These are phyloP conservation scores for Cepaea nemoralis DNA, from an alignment of 1,140 invertebrate genomes.

Conservation along the genomic window DNA sequence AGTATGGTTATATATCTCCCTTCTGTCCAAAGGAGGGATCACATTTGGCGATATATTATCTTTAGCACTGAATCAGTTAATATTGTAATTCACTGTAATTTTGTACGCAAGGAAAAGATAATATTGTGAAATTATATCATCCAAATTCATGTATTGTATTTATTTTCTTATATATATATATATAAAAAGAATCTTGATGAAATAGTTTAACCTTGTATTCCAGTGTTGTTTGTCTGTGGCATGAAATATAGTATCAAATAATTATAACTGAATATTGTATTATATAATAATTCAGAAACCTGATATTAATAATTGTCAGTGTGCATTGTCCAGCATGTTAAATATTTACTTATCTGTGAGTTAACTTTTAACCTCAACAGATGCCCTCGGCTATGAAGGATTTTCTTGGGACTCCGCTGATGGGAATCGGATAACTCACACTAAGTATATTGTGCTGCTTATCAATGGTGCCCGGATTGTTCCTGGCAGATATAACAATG, in stretches of 20 bases:
- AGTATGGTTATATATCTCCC: too few species aligned
- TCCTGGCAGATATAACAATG: constrained; percentile 61
- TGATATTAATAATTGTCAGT: not conserved
- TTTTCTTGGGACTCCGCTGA: constrained; percentile 65
- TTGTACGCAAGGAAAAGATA: too few species aligned
- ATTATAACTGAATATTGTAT: not conserved
- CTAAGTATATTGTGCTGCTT: constrained; percentile 60
- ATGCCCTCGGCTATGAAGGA: constrained; percentile 63
- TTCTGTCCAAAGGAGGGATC: too few species aligned
- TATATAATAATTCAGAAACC: not conserved
- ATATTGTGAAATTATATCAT: too few species aligned
- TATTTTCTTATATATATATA: too few species aligned
- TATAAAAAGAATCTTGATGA: not conserved
- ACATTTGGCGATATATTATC: too few species aligned
- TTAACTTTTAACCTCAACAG: constrained; percentile 50
- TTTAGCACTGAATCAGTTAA: too few species aligned
- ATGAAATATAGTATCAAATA: not conserved
- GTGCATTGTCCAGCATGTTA: too few species aligned
- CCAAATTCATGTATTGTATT: too few species aligned
- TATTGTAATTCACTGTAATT: too few species aligned
- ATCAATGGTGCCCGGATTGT: constrained; percentile 61
- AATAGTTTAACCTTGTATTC: not conserved
- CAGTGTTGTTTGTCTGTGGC: not conserved
- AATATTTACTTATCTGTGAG: not conserved
- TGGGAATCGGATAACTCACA: constrained; percentile 52